These are phyloP conservation scores for Prionace glauca DNA, from an alignment of 2,797 vertebrate genomes.

Conservation along the genomic window DNA sequence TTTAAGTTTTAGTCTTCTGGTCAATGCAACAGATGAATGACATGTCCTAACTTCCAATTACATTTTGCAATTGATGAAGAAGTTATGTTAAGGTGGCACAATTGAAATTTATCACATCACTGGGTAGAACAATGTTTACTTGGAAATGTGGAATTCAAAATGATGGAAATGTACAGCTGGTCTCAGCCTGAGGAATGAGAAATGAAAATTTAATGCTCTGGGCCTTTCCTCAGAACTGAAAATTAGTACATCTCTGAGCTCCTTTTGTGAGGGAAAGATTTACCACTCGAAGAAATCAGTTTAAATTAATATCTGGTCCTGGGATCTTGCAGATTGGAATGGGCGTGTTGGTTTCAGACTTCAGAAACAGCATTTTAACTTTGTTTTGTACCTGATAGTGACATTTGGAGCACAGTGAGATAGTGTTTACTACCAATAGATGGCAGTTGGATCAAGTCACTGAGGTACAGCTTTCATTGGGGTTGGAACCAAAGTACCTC, in stretches of 20 bases:
- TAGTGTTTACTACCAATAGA: neutral
- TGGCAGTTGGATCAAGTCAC: neutral
- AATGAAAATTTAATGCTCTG: neutral
- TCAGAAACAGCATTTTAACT: neutral
- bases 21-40: neutral
- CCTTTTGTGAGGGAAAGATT: neutral
- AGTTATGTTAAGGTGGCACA: neutral
- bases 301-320: neutral
- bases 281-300: neutral
- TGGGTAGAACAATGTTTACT: neutral
- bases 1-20: neutral
- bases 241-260: neutral
- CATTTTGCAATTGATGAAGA: neutral
- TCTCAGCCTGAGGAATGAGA: neutral
- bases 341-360: neutral
- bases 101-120: neutral
- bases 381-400: neutral
- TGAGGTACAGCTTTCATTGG: neutral
- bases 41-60: neutral
- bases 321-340: neutral
- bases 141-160: neutral
- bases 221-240: neutral
- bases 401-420: neutral
- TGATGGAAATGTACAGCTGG: neutral
- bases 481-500: neutral